Conservation (phyloP, 2,113 vertebrate genomes). For the Cinclus cinclus region DNA sequence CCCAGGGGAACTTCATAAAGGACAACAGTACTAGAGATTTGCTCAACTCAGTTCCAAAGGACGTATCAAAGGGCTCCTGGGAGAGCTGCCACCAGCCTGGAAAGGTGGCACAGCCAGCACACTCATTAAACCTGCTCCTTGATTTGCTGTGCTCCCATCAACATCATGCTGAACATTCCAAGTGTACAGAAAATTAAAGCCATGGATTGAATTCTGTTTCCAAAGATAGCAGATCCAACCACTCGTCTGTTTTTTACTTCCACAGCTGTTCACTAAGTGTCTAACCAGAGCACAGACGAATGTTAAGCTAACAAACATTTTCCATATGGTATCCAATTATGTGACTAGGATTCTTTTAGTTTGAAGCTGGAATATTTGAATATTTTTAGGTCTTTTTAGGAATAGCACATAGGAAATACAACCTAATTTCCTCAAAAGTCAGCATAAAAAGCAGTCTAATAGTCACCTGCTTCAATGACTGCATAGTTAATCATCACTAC, state of each 20-base stretch:
- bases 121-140: not conserved
- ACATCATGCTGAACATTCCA: not conserved
- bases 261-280: conserved; percentile 30
- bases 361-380: not conserved
- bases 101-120: not conserved
- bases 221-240: conserved; percentile 22
- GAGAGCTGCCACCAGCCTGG: not conserved
- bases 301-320: not conserved
- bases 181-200: conserved; percentile 1
- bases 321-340: not conserved
- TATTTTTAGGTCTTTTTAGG: not conserved
- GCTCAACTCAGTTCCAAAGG: not conserved
- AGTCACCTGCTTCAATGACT: not conserved
- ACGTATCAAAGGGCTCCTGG: not conserved
- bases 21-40: not conserved
- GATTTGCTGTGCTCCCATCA: not conserved
- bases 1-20: not conserved
- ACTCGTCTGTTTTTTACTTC: not conserved
- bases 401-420: not conserved
- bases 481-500: not conserved
- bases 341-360: not conserved
- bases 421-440: not conserved
- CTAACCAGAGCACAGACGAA: not conserved
- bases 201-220: not conserved
- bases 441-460: not conserved